These are phyloP conservation scores for Eidolon helvum DNA, from an alignment of 2,113 vertebrate genomes.

Conservation along the genomic window DNA sequence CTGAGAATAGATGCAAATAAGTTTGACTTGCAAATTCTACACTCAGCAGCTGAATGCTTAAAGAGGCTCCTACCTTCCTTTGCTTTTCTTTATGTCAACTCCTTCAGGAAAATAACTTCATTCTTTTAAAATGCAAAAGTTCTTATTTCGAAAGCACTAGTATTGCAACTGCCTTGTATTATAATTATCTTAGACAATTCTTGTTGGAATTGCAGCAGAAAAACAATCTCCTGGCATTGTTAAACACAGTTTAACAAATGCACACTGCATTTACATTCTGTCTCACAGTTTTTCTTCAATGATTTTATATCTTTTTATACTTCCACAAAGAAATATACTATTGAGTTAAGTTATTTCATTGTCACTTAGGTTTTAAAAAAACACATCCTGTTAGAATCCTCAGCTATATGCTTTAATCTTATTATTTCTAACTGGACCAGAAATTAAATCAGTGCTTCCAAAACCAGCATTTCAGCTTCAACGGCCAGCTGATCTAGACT, in stretches of 20 bases:
- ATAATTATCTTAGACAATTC: not conserved
- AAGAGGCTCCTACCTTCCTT: accelerated
- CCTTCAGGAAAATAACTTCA: not conserved
- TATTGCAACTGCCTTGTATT: not conserved
- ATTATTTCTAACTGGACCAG: not conserved
- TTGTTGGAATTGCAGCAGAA: not conserved
- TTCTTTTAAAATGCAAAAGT: not conserved
- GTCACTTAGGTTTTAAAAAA: not conserved
- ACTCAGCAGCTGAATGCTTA: not conserved
- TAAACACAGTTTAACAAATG: not conserved
- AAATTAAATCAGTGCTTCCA: not conserved
- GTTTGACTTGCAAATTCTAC: constrained; percentile 16
- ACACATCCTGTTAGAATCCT: not conserved
- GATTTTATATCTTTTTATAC: not conserved
- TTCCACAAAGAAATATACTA: not conserved
- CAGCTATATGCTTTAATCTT: not conserved
- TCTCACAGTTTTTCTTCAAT: not conserved
- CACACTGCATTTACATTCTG: not conserved
- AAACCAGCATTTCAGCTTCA: not conserved
- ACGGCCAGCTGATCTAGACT: not conserved
- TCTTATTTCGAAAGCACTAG: not conserved
- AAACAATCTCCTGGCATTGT: not conserved
- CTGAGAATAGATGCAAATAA: constrained; percentile 7
- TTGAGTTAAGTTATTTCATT: not conserved
- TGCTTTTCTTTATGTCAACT: not conserved